Percentiles rank a stretch among this genome's conserved stretches.
These are phyloP conservation scores for Lanistes nyassanus DNA, from an alignment of 1,140 invertebrate genomes.

Conservation along the genomic window DNA sequence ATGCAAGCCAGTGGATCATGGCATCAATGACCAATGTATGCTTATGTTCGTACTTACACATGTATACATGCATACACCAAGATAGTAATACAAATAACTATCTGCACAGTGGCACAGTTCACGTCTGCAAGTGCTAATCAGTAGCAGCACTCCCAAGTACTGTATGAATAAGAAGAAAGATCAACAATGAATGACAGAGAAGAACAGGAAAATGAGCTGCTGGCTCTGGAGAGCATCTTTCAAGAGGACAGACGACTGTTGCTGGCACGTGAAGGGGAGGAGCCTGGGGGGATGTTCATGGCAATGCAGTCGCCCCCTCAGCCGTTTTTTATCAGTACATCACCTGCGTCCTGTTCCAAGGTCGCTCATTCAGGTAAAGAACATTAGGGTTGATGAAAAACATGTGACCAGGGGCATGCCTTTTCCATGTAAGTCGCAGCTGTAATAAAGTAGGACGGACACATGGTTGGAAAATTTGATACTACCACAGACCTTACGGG, in stretches of 20 bases:
- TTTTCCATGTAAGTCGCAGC: not conserved
- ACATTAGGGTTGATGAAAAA: not conserved
- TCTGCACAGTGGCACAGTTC: not conserved
- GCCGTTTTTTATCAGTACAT: conserved; percentile 42
- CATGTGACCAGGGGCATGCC: not conserved
- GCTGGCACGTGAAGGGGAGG: conserved; percentile 58
- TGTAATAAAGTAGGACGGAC: not conserved
- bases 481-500: not conserved
- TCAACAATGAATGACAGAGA: conserved; percentile 45
- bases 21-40: no score
- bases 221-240: conserved; percentile 72
- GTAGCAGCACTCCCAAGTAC: not conserved
- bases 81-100: not conserved
- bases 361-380: not conserved
- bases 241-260: conserved; percentile 57
- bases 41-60: no score
- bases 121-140: no score
- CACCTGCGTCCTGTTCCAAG: conserved; percentile 2
- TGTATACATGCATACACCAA: not conserved
- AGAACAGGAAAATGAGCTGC: conserved; percentile 69
- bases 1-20: no score
- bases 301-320: conserved; percentile 59
- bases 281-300: conserved; percentile 61
- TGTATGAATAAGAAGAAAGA: not conserved
- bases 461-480: not conserved